A percentile compares a stretch with the other conserved stretches of the same genome.
phyloP scores from a whole-genome alignment of 2,113 vertebrate species.

The Cromileptes altivelis region DNA sequence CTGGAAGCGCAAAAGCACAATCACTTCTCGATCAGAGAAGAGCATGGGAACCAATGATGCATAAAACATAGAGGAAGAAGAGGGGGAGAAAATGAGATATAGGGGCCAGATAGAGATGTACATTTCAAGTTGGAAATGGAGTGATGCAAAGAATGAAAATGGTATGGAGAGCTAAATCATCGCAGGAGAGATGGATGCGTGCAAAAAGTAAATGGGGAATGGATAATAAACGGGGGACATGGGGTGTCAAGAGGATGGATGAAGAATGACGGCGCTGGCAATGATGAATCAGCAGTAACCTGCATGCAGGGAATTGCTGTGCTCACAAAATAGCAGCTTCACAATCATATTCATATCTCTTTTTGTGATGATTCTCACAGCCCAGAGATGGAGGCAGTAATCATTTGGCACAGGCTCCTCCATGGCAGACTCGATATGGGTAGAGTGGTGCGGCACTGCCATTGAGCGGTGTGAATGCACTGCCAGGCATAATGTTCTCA shows the following conservation, averaged over 20 bases:
- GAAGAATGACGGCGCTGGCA: slow-evolving; percentile 5
- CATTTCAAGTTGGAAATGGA: slow-evolving; percentile 4
- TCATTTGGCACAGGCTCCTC: not conserved
- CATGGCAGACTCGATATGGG: not conserved
- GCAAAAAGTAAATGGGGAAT: slow-evolving; percentile 4
- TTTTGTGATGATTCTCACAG: slow-evolving; percentile 8
- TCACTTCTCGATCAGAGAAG: slow-evolving; percentile 34
- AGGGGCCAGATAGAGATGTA: not conserved
- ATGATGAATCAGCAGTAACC: slow-evolving; percentile 56
- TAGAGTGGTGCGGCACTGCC: not conserved
- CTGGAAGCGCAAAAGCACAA: slow-evolving; percentile 31
- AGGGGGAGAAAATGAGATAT: slow-evolving; percentile 1
- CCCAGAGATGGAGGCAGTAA: slow-evolving; percentile 10
- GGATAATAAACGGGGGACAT: slow-evolving; percentile 8
- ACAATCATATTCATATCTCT: slow-evolving; percentile 23
- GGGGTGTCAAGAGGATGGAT: slow-evolving; percentile 10
- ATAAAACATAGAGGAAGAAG: slow-evolving; percentile 36
- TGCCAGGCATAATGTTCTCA: slow-evolving; percentile 13
- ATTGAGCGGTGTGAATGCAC: slow-evolving; percentile 10
- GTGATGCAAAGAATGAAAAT: not conserved
- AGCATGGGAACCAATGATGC: slow-evolving; percentile 29
- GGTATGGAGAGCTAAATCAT: not conserved
- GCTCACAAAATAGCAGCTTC: slow-evolving; percentile 28
- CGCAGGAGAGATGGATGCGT: not conserved
- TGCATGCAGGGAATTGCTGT: slow-evolving; percentile 17